Evolutionary conservation across 2,888 invertebrate genomes (phyloP).

Genomic region (Ischnus inquisitorius): DNA sequence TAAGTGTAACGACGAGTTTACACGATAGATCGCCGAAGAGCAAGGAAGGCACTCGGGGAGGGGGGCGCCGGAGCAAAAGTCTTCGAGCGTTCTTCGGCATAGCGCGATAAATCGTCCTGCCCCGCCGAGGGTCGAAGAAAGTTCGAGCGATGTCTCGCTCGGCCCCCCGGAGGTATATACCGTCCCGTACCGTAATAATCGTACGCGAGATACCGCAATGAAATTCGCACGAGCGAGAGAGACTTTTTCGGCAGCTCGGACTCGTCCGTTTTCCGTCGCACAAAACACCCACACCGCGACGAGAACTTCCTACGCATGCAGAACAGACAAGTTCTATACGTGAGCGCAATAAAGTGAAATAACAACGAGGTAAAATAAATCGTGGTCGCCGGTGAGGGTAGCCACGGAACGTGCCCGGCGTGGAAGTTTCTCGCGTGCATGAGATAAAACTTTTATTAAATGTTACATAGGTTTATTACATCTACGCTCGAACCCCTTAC

Average conservation of each 20-base stretch:
- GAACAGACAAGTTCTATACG: constrained; percentile 15
- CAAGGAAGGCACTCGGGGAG: neutral
- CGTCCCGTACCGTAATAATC: constrained; percentile 6
- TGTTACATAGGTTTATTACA: neutral
- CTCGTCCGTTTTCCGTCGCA: neutral
- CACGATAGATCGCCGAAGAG: too few relatives aligned
- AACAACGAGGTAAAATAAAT: constrained; percentile 3
- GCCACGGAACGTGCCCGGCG: neutral
- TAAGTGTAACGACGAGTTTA: constrained; percentile 2
- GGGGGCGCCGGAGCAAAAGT: neutral
- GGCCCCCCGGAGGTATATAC: neutral
- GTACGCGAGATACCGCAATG: constrained; percentile 1
- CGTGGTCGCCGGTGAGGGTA: neutral
- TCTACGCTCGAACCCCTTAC: neutral
- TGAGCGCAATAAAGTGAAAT: constrained; percentile 23
- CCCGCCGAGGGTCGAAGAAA: constrained; percentile 54
- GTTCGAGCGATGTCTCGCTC: constrained; percentile 27
- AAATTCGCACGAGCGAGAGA: constrained; percentile 11
- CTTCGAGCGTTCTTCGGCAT: too few relatives aligned
- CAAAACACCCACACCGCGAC: constrained; percentile 41
- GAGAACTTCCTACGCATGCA: constrained; percentile 34
- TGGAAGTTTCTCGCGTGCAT: constrained; percentile 3
- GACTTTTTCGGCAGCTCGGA: neutral
- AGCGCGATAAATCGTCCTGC: constrained; percentile 42
- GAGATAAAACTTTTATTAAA: neutral